Conservation (phyloP, 2,888 invertebrate species). For the Drosophila leonis region DNA sequence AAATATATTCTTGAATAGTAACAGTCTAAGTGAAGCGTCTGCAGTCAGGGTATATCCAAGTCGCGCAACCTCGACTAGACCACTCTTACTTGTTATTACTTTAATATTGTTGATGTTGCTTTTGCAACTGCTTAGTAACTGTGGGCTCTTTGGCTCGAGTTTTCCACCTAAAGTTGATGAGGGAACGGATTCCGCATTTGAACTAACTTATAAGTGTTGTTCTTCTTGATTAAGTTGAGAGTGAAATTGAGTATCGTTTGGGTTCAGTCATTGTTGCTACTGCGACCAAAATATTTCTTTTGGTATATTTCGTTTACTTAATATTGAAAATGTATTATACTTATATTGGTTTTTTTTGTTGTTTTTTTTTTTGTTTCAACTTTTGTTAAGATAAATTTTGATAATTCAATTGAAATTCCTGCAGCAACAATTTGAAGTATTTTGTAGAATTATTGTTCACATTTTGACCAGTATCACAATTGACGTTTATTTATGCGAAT, state of each 20-base stretch:
- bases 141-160: slow-evolving; percentile 40
- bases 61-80: background rate
- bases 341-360: background rate
- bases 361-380: background rate
- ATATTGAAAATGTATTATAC: background rate
- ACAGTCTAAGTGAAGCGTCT: background rate
- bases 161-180: slow-evolving; percentile 32
- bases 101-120: slow-evolving; percentile 46
- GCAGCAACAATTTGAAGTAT: background rate
- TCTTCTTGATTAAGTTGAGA: slow-evolving; percentile 18
- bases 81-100: slow-evolving; percentile 40
- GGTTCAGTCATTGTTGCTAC: background rate
- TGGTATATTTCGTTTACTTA: too few relatives aligned
- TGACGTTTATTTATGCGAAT: slow-evolving; percentile 15
- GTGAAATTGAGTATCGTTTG: background rate
- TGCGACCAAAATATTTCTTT: background rate
- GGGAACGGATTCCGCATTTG: slow-evolving; percentile 33
- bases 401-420: slow-evolving; percentile 15
- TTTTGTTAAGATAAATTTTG: background rate
- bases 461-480: slow-evolving; percentile 4
- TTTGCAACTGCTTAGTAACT: slow-evolving; percentile 39
- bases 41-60: background rate
- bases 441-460: slow-evolving; percentile 21
- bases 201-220: background rate
- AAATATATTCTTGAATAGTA: background rate